A percentile compares a stretch with the other conserved stretches of the same genome.
These are phyloP conservation scores for Channa striata DNA, from an alignment of 2,797 vertebrate species.

Conservation along the genomic window DNA sequence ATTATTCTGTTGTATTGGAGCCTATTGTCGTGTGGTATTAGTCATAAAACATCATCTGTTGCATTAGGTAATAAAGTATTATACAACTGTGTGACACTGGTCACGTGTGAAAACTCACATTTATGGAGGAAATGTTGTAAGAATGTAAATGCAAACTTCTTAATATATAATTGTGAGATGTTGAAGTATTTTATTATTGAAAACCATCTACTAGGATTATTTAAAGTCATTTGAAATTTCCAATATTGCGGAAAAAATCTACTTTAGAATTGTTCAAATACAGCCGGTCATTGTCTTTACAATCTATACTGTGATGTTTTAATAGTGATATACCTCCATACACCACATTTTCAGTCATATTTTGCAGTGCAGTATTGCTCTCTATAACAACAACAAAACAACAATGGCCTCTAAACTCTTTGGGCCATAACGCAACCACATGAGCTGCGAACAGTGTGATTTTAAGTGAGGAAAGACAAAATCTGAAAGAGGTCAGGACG, in stretches of 20 bases:
- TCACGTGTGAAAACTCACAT: constrained; percentile 15
- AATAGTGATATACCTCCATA: not conserved
- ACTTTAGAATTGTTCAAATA: no score
- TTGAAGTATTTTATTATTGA: not conserved
- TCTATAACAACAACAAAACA: no score
- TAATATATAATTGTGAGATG: not conserved
- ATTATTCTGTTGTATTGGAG: constrained; percentile 10
- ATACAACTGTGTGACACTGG: constrained; percentile 32
- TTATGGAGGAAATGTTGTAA: not conserved
- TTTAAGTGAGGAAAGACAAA: not conserved
- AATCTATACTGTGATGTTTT: not conserved
- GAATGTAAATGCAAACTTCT: not conserved
- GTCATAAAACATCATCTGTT: constrained; percentile 33
- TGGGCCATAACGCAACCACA: no score
- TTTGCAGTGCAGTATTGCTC: not conserved
- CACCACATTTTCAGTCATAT: not conserved
- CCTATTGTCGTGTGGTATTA: constrained; percentile 23
- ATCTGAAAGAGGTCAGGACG: not conserved
- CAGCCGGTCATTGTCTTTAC: no score
- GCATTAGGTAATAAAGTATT: constrained; percentile 60
- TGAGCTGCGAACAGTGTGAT: not conserved
- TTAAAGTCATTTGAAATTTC: not conserved
- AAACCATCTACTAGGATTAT: not conserved
- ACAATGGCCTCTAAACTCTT: no score
- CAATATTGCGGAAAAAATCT: not conserved